These are phyloP conservation scores for Zoanthus solanderi DNA, from an alignment of 92 coral and sea anemone species.

Conservation along the genomic window DNA sequence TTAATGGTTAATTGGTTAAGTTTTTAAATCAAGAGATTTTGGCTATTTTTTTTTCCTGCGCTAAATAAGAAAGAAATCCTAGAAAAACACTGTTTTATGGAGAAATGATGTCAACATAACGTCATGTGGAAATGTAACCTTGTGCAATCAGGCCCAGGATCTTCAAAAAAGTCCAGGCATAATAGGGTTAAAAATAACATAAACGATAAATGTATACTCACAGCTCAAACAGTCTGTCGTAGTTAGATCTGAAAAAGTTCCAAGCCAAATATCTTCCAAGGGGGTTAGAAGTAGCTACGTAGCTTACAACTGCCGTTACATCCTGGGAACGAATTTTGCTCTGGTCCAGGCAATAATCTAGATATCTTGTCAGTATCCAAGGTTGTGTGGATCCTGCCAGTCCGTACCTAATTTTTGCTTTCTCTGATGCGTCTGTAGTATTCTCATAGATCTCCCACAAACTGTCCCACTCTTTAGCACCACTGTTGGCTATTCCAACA, in stretches of 20 bases:
- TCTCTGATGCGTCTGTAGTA: conserved; percentile 88
- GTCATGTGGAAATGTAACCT: no score
- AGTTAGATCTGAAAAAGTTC: conserved; percentile 92
- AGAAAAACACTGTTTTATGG: no score
- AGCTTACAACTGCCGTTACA: conserved; percentile 77
- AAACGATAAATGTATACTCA: conserved; percentile 45
- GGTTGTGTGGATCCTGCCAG: conserved; percentile 83
- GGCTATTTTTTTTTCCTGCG: no score
- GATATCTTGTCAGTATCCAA: conserved; percentile 88
- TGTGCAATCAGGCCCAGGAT: no score
- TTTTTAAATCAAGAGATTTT: no score
- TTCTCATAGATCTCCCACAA: conserved; percentile 73
- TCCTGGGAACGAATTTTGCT: conserved; percentile 93
- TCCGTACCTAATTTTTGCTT: conserved; percentile 72
- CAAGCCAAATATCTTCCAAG: conserved; percentile 92
- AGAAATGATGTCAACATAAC: no score
- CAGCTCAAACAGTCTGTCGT: conserved; percentile 79
- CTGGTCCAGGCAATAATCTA: conserved; percentile 76
- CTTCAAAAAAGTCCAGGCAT: no score
- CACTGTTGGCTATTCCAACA: conserved; percentile 88
- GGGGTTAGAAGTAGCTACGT: conserved; percentile 77
- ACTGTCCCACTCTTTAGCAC: conserved; percentile 86
- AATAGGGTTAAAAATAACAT: background rate
- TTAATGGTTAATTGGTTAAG: no score
- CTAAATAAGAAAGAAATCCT: no score